A percentile compares a stretch with the other conserved stretches of the same genome.
phyloP scores from a whole-genome alignment of 2,888 invertebrate species.

The Patella caerulea region DNA sequence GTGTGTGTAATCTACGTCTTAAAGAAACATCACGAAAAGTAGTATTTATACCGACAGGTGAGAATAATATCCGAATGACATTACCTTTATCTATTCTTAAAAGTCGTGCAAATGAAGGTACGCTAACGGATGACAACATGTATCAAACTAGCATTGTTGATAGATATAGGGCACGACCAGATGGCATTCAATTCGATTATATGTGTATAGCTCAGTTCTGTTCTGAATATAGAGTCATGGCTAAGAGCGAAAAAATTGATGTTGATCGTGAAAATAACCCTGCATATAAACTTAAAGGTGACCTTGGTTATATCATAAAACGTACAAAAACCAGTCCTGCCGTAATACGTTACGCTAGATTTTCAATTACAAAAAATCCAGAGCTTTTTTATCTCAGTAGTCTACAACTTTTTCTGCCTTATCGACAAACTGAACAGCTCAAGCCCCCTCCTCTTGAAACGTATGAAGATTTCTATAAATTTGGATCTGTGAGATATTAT shows the following conservation, averaged over 20 bases:
- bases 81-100: background rate
- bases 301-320: constrained; percentile 11
- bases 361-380: background rate
- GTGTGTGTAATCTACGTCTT: constrained; percentile 29
- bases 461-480: constrained; percentile 3
- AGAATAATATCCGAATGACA: constrained; percentile 12
- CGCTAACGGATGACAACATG: constrained; percentile 9
- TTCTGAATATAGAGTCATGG: constrained; percentile 22
- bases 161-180: background rate
- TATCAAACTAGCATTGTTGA: constrained; percentile 18
- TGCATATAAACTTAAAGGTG: constrained; percentile 4
- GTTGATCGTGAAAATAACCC: background rate
- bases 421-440: background rate
- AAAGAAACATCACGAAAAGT: constrained; percentile 30
- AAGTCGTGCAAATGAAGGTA: background rate
- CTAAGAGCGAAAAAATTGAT: constrained; percentile 1
- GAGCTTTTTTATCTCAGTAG: constrained; percentile 14
- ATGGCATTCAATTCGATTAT: background rate
- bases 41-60: constrained; percentile 28
- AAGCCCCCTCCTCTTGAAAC: background rate
- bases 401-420: constrained; percentile 16
- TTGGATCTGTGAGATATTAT: constrained; percentile 2
- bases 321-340: background rate
- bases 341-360: constrained; percentile 3
- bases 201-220: constrained; percentile 15